Evolutionary conservation across 2,797 vertebrate genomes (phyloP), one percentile per base, ranked within the genome.

Genomic region (Loriculus beryllinus): DNA sequence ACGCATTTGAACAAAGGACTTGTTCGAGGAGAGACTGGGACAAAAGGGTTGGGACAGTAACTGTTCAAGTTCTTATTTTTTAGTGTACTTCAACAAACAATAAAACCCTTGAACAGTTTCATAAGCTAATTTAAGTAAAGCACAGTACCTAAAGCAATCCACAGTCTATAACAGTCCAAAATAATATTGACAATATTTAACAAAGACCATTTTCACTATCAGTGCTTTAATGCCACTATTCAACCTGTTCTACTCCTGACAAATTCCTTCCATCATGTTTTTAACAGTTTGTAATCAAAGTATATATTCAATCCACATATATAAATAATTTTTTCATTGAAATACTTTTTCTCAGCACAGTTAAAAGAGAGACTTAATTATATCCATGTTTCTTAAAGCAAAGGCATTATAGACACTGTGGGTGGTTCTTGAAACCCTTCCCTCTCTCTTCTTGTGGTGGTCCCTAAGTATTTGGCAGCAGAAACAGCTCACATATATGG

Each of bases 341-440:
- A 91, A 91, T 72, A 69, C 87, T 95, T 88, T 82, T 96, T 96
- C 95, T 96, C 95, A 96, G 76, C 79, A 74, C 45, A 93, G 92
- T 94, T 91, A 78, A 96, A 91, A 93, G 86, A 64, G 51, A 93
- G 48, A 40, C 79, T 94, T 96, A 96, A 96, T 96, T 95, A 86
- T 49, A 96, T 92, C 96, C 96, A 96, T 9, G 62, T 69, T 95
- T 93, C 69, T 70, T 92, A 96, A 95, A 96, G 95, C 76, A 95
- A 92, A 96, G 89, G 65, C 95, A 93, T 95, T 95, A 95, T 91
- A 96, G 85, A 91, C 96, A 83, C 89, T 71, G 91, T 96, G 96
- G 92, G 96, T 96, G 96, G 96, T 40, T 94, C 95, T 88, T 75
- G 57, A 95, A 96, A 93, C 6, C 65, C 82, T 94, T 92, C 89